These are phyloP conservation scores for Sitobion miscanthi DNA, from an alignment of 1,140 invertebrate species.

Conservation along the genomic window DNA sequence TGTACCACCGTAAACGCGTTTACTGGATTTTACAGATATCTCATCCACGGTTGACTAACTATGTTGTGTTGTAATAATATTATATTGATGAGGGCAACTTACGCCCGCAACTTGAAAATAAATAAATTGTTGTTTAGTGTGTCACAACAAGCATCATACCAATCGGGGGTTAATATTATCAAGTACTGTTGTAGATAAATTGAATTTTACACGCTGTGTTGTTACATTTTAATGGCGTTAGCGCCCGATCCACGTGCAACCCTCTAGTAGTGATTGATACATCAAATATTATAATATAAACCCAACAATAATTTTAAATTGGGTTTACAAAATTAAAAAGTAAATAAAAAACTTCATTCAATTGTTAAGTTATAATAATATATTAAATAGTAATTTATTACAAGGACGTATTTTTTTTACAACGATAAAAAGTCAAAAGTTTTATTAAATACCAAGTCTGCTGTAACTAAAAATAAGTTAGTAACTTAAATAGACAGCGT, in stretches of 20 bases:
- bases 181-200: background rate
- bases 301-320: background rate
- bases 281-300: background rate
- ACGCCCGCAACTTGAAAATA: background rate
- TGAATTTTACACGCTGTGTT: background rate
- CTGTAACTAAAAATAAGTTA: background rate
- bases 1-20: background rate
- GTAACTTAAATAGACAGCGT: background rate
- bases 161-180: background rate
- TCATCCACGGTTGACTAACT: conserved; percentile 5
- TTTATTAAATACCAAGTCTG: background rate
- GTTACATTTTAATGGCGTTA: background rate
- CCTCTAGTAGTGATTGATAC: background rate
- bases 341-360: background rate
- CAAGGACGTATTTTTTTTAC: background rate
- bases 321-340: background rate
- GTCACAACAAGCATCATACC: background rate
- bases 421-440: background rate
- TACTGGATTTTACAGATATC: conserved; percentile 4
- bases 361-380: background rate
- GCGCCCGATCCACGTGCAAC: background rate
- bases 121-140: background rate
- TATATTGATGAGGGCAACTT: conserved; percentile 4
- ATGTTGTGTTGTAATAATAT: conserved; percentile 16
- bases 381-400: background rate